These are phyloP conservation scores for Serinus canaria DNA, from an alignment of 2,113 vertebrate species.

Conservation along the genomic window DNA sequence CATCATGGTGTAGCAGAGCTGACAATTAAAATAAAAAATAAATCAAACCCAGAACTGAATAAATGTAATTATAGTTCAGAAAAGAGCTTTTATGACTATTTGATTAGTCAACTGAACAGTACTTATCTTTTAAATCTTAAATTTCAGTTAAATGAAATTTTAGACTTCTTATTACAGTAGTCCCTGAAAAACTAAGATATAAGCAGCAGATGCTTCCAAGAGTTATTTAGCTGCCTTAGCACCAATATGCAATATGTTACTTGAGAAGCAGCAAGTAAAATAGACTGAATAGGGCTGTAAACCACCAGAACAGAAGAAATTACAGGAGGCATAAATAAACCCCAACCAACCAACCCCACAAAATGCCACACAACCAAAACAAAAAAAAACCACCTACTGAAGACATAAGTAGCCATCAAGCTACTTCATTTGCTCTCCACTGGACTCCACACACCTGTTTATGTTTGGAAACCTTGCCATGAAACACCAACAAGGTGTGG, in stretches of 20 bases:
- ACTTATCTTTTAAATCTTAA: constrained; percentile 70
- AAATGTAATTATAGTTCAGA: constrained; percentile 79
- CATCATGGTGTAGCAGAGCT: constrained; percentile 76
- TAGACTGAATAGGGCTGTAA: background rate
- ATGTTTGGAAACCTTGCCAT: background rate
- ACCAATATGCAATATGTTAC: background rate
- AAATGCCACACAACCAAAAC: background rate
- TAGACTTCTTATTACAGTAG: background rate
- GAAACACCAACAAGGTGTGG: background rate
- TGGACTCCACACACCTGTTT: background rate
- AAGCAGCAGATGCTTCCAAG: background rate
- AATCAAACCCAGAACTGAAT: constrained; percentile 78
- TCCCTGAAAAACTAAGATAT: background rate
- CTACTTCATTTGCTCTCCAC: background rate
- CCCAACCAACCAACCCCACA: background rate
- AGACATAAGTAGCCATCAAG: accelerated
- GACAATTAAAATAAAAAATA: constrained; percentile 85
- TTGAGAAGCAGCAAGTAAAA: background rate
- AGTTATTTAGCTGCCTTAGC: background rate
- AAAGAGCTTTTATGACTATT: constrained; percentile 82
- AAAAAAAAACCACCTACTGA: background rate
- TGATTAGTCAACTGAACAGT: constrained; percentile 77
- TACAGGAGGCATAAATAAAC: background rate
- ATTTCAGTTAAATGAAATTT: constrained; percentile 49
- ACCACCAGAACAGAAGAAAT: background rate